Conservation (phyloP, 2,113 vertebrate genomes). For the Mola mola region DNA sequence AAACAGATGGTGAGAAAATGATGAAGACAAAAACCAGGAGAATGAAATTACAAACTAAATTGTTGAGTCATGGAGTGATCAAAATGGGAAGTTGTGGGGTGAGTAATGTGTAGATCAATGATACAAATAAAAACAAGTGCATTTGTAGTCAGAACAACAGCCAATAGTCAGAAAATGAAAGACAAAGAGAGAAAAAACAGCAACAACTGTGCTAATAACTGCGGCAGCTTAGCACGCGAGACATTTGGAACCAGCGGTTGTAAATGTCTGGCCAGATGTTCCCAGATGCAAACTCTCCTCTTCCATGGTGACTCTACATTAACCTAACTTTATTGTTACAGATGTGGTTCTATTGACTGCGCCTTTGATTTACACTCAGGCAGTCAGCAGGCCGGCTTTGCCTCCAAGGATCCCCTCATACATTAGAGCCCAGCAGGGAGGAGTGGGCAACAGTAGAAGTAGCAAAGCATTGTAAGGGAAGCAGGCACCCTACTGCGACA, state of each 20-base stretch:
- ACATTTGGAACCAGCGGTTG: too few relatives aligned
- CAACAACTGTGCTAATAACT: conserved; percentile 39
- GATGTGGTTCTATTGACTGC: conserved; percentile 71
- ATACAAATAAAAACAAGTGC: neutral
- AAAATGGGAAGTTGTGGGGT: conserved; percentile 5
- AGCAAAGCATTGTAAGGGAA: conserved; percentile 49
- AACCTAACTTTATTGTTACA: conserved; percentile 77
- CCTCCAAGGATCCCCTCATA: conserved; percentile 60
- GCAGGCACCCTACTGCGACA: conserved; percentile 44
- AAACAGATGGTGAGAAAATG: conserved; percentile 50
- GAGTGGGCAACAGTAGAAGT: conserved; percentile 33
- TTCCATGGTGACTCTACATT: conserved; percentile 59
- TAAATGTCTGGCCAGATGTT: conserved; percentile 81
- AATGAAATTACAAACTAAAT: conserved; percentile 9
- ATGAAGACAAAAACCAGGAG: conserved; percentile 16
- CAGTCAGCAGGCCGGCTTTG: conserved; percentile 32
- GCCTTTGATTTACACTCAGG: conserved; percentile 66
- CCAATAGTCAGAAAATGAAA: conserved; percentile 34
- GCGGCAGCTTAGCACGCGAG: too few relatives aligned
- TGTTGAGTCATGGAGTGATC: conserved; percentile 20
- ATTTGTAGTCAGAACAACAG: conserved; percentile 11
- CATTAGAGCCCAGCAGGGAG: conserved; percentile 38
- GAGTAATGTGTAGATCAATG: conserved; percentile 17
- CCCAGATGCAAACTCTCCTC: conserved; percentile 60
- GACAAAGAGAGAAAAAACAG: conserved; percentile 46